phyloP scores from a whole-genome alignment of 1,140 invertebrate species.

The Brachionus plicatilis region DNA sequence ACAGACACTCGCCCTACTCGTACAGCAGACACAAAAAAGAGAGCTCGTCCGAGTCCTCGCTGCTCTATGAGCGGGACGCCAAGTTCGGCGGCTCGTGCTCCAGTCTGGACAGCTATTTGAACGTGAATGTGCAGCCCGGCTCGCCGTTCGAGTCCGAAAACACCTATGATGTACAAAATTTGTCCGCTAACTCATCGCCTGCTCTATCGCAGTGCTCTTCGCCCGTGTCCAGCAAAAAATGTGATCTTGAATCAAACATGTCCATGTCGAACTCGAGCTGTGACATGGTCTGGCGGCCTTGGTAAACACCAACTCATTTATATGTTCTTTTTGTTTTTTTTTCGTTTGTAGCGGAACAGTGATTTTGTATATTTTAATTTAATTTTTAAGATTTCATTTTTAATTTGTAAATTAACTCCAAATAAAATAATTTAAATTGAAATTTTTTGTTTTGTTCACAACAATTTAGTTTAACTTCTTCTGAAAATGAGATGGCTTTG shows the following conservation, averaged over 20 bases:
- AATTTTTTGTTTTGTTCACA: not conserved
- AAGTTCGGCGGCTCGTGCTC: constrained; percentile 21
- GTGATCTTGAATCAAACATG: not conserved
- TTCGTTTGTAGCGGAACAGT: constrained; percentile 15
- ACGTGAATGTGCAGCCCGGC: not conserved
- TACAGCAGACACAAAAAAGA: not conserved
- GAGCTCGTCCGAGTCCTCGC: not conserved
- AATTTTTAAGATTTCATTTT: not conserved
- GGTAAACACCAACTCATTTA: not conserved
- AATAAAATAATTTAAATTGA: not conserved
- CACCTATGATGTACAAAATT: constrained; percentile 11
- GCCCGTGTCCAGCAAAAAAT: not conserved
- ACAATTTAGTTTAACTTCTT: too few relatives aligned
- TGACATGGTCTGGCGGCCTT: constrained; percentile 13
- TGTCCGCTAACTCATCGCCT: constrained; percentile 5
- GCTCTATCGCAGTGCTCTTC: not conserved
- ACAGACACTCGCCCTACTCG: not conserved
- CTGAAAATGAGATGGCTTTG: too few relatives aligned
- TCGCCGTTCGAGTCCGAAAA: not conserved
- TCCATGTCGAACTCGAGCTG: constrained; percentile 11
- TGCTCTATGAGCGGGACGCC: not conserved
- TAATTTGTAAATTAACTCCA: not conserved
- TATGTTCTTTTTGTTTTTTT: not conserved
- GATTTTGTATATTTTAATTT: constrained; percentile 4
- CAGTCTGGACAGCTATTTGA: constrained; percentile 4